Conservation (phyloP, 1,140 invertebrate species). For the Drosophila ironensis region DNA sequence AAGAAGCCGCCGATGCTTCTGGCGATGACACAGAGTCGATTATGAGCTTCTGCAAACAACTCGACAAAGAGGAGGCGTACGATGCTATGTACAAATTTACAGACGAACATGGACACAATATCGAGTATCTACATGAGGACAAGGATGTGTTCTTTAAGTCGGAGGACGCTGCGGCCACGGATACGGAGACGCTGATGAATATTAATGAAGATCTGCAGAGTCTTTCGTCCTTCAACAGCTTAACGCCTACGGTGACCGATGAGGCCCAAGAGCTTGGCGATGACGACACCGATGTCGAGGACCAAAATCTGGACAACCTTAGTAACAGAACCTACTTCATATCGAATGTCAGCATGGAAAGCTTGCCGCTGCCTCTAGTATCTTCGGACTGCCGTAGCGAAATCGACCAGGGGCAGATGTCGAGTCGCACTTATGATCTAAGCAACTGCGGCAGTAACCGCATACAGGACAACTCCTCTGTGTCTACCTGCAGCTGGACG, state of each 20-base stretch:
- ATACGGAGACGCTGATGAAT: conserved; percentile 27
- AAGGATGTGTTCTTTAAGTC: not conserved
- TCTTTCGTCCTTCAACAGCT: conserved; percentile 15
- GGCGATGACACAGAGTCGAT: conserved; percentile 5
- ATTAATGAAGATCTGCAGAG: conserved; percentile 9
- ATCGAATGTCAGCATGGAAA: not conserved
- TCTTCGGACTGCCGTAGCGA: not conserved
- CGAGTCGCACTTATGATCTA: conserved; percentile 49
- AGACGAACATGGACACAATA: not conserved
- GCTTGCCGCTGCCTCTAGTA: not conserved
- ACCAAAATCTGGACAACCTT: conserved; percentile 22
- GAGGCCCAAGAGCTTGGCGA: not conserved
- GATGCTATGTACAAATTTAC: not conserved
- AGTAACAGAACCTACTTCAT: conserved; percentile 17
- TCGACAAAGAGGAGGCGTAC: conserved; percentile 27
- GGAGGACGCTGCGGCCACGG: conserved; percentile 5
- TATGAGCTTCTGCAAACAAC: conserved; percentile 10
- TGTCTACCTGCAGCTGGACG: conserved; percentile 55
- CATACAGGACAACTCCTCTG: conserved; percentile 31
- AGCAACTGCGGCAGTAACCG: not conserved
- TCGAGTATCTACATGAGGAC: not conserved
- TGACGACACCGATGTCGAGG: no score
- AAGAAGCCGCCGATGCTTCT: not conserved
- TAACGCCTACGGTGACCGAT: not conserved
- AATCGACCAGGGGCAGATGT: conserved; percentile 2